Base-by-base conservation (phyloP, 1,140 invertebrate genomes). In the Drosophila yakuba region DNA sequence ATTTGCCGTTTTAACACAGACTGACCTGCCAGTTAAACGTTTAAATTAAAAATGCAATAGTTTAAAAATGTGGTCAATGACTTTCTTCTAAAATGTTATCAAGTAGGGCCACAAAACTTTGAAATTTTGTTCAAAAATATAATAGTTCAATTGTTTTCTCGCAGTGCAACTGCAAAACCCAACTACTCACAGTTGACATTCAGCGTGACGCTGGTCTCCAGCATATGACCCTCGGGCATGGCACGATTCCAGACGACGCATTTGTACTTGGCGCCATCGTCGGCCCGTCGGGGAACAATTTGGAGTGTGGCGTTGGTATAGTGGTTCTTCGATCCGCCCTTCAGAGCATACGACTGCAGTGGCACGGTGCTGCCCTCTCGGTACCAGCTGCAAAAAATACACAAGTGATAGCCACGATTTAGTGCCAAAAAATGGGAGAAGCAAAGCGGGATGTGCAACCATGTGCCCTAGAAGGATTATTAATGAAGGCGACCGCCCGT, bases 201-300 rank as follows among this genome's bases (percentile, higher is more conserved):
- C 38, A 98, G 93, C 1, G 95, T 95, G 17, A 98, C 95, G 43
- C 94, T 95, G 4, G 96, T 95, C 74, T 97, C 96, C 45, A 98
- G 92, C 74, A 96, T 96, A 44, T 96, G 94, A n/a, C 96, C 95
- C 47, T 96, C 95, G 5, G 94, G 94, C 94, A 98, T 96, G 48
- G 97, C 97, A 48, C 97, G 93, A 93, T 98, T 98, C 94, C 96
- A 96, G 10, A 98, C 97, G 48, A 96, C 95, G 92, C 97, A 98
- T 51, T 95, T 94, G 93, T 96, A 97, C 35, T 95, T 93, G 20
- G 96, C 95, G 12, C 95, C 95, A 90, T 98, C 97, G 91, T 98
- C 97, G 52, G 97, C 96, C 69, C 96, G 95, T 36, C 94, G 94
- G 8, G 97, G 97, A 35, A 94, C 95, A 58, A 98, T 93, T 6